A percentile compares a stretch with the other conserved stretches of the same genome.
Evolutionary conservation across 2,797 vertebrate genomes (phyloP).

Genomic region (Muscicapa striata): DNA sequence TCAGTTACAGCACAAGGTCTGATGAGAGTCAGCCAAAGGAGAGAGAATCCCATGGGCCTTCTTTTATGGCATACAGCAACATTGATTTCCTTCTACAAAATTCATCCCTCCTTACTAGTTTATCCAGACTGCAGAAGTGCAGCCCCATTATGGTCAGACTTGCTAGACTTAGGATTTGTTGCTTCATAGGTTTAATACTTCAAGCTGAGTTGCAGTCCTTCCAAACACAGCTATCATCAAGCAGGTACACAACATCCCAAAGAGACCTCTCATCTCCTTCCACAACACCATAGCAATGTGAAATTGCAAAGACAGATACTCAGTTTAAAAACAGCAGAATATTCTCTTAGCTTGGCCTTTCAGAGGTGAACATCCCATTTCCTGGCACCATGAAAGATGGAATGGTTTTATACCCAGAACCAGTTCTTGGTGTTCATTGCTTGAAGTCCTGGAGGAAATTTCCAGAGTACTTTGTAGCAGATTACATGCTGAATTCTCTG

Average conservation of each 20-base stretch:
- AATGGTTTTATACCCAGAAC: not conserved
- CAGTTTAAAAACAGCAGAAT: not conserved
- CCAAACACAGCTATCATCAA: not conserved
- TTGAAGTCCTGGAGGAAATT: not conserved
- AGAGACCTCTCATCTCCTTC: not conserved
- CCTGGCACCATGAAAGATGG: not conserved
- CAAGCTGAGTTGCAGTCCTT: not conserved
- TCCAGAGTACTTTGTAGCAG: not conserved
- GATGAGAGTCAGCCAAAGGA: not conserved
- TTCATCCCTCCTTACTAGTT: not conserved
- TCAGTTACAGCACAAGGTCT: not conserved
- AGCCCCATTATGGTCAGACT: not conserved
- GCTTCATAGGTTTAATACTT: not conserved
- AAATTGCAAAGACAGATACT: not conserved
- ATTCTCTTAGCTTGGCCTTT: not conserved
- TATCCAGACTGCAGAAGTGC: not conserved
- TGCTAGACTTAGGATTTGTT: not conserved
- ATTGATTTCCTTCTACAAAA: not conserved
- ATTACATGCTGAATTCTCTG: not conserved
- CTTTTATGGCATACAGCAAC: not conserved
- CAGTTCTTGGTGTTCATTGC: not conserved
- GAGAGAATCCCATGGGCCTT: not conserved
- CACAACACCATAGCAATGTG: not conserved
- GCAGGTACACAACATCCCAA: not conserved
- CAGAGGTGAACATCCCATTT: not conserved